Conservation (phyloP, 2,888 invertebrate genomes). For the Cheilosia vulpina region DNA sequence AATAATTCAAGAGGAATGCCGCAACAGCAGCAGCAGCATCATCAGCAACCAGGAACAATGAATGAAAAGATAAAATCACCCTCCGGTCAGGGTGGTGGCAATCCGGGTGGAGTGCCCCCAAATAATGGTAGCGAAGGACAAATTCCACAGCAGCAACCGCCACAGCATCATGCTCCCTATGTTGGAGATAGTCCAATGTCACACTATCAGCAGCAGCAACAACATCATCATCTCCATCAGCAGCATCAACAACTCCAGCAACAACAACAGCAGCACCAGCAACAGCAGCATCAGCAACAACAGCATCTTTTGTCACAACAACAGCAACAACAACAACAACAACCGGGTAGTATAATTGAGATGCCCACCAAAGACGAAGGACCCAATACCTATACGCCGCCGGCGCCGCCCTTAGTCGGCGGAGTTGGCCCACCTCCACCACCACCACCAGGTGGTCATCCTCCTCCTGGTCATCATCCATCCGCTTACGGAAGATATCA, state of each 20-base stretch:
- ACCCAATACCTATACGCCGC: slow-evolving; percentile 79
- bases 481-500: slow-evolving; percentile 82
- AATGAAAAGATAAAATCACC: slow-evolving; percentile 83
- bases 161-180: slow-evolving; percentile 80
- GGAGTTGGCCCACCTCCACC: slow-evolving; percentile 80
- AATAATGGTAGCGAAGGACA: slow-evolving; percentile 80
- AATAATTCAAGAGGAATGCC: slow-evolving; percentile 77
- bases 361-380: slow-evolving; percentile 81
- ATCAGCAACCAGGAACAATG: slow-evolving; percentile 78
- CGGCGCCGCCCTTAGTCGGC: slow-evolving; percentile 76
- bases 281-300: slow-evolving; percentile 79
- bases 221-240: slow-evolving; percentile 79
- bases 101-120: slow-evolving; percentile 78
- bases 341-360: slow-evolving; percentile 78
- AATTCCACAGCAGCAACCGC: slow-evolving; percentile 79
- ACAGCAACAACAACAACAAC: slow-evolving; percentile 79
- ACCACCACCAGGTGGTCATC: slow-evolving; percentile 78
- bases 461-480: slow-evolving; percentile 79
- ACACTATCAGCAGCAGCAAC: slow-evolving; percentile 80
- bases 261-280: slow-evolving; percentile 78
- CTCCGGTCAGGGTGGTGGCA: slow-evolving; percentile 80
- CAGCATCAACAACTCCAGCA: slow-evolving; percentile 79
- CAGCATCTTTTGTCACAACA: slow-evolving; percentile 79
- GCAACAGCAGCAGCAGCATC: slow-evolving; percentile 79
- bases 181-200: slow-evolving; percentile 80